A percentile compares a stretch with the other conserved stretches of the same genome.
Conservation (phyloP, 2,797 vertebrate genomes). For the Sebastes aleutianus region DNA sequence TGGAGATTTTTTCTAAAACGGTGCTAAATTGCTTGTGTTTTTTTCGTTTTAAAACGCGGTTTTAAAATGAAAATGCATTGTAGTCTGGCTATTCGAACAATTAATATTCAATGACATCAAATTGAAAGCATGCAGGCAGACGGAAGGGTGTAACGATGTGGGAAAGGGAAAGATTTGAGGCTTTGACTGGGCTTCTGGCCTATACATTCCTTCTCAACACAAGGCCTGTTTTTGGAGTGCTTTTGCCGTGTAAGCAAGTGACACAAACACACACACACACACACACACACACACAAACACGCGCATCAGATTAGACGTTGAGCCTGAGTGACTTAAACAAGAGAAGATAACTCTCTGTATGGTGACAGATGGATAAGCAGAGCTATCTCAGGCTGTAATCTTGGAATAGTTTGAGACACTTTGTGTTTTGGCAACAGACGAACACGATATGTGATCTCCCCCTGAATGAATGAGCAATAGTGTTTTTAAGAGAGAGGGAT, state of each 20-base stretch:
- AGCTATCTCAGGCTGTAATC: conserved; percentile 68
- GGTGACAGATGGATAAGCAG: conserved; percentile 75
- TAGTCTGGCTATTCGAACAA: conserved; percentile 58
- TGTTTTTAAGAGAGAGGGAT: conserved; percentile 70
- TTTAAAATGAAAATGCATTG: not conserved
- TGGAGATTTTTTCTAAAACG: not conserved
- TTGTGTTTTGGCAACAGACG: conserved; percentile 83
- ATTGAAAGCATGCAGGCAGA: conserved; percentile 38
- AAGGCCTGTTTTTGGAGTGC: conserved; percentile 26
- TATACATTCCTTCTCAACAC: conserved; percentile 47
- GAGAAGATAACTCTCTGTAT: conserved; percentile 68
- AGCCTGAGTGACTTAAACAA: conserved; percentile 75
- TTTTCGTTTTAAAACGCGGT: not conserved
- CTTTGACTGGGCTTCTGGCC: conserved; percentile 49
- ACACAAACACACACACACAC: conserved; percentile 51
- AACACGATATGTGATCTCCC: conserved; percentile 75
- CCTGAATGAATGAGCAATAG: conserved; percentile 72
- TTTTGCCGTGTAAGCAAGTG: conserved; percentile 25
- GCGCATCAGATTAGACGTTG: conserved; percentile 59
- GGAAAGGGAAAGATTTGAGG: conserved; percentile 23
- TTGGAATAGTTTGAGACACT: conserved; percentile 73
- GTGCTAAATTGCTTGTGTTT: not conserved
- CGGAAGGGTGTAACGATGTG: conserved; percentile 27
- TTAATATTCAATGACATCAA: conserved; percentile 58
- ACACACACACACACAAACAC: conserved; percentile 27